Percentiles rank a stretch among this genome's conserved stretches.
Evolutionary conservation across 2,113 vertebrate genomes (phyloP).

Genomic region (Sardina pilchardus): DNA sequence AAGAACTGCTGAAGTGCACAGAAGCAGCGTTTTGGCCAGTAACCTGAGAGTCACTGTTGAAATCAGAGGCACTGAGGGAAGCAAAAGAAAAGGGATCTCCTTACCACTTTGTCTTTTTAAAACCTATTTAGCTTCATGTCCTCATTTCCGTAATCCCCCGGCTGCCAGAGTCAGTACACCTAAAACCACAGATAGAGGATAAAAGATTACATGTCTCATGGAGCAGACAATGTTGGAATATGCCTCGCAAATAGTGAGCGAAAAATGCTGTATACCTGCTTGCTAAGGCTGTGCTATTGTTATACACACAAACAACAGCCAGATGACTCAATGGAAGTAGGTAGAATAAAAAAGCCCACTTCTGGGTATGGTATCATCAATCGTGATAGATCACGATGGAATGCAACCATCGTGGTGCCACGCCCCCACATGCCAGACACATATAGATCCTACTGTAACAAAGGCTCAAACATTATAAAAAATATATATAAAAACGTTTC

Average conservation of each 20-base stretch:
- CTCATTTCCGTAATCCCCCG: slow-evolving; percentile 43
- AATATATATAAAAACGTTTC: no score
- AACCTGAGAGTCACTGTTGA: not conserved
- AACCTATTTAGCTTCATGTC: slow-evolving; percentile 43
- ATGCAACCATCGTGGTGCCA: no score
- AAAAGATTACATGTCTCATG: slow-evolving; percentile 32
- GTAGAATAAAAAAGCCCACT: no score
- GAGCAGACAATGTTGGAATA: not conserved
- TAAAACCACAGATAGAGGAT: slow-evolving; percentile 38
- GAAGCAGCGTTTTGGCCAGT: not conserved
- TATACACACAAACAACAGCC: not conserved
- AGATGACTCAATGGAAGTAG: not conserved
- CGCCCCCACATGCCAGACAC: no score
- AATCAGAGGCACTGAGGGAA: not conserved
- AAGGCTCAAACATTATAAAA: no score
- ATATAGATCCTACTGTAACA: no score
- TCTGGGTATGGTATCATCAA: no score
- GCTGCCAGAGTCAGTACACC: slow-evolving; percentile 26
- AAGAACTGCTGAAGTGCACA: not conserved
- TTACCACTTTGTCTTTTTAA: slow-evolving; percentile 39
- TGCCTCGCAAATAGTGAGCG: not conserved
- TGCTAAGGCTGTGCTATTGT: not conserved
- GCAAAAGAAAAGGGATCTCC: slow-evolving; percentile 21
- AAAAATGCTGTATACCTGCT: not conserved
- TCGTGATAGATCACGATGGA: no score